Base-by-base conservation (phyloP, 1,140 invertebrate genomes). In the Venturia canescens region DNA sequence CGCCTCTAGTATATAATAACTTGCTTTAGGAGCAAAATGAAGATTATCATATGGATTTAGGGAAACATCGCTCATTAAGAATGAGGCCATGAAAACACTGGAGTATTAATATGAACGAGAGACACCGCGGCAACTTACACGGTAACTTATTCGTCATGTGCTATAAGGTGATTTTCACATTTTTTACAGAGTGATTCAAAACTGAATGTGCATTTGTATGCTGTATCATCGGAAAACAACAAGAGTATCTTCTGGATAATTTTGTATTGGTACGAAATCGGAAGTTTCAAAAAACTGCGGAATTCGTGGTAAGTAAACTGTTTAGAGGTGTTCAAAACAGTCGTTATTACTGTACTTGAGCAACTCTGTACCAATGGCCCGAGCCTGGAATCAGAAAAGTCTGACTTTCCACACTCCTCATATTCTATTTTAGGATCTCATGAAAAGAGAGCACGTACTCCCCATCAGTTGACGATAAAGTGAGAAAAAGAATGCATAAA, bases 381-480 rank as follows among this genome's bases (percentile, higher is more conserved):
- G 60, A 63, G 6, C n/a, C 9, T 23, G 23, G 21, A 63, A 63
- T 3, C 60, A 26, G 23, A 63, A 63, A 13, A 27, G 23, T 26
- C 7, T 26, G 27, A 63, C 60, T 63, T 63, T 63, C 60, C 60
- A 63, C 60, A 13, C 60, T 26, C 0, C 60, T 63, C 60, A 63
- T 63, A 63, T 63, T 23, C 60, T 63, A 63, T 63, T 63, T 63
- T 23, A 63, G 60, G 60, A 63, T 63, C 60, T n/a, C 27, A 13
- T 9, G 60, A 26, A 63, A 63, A 63, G 60, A 63, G 21, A 63
- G 3, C 60, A 23, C 15, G 60, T 1, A 26, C 60, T 23, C 23
- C 21, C 27, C 13, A 23, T 26, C 60, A 26, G 23, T 26, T 13
- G 23, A 26, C 23, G 60, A 63, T 63, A 63, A 6, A 63, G 60